Conservation (phyloP, 2,888 invertebrate genomes). For the Rhimphoctona megacephalus region DNA sequence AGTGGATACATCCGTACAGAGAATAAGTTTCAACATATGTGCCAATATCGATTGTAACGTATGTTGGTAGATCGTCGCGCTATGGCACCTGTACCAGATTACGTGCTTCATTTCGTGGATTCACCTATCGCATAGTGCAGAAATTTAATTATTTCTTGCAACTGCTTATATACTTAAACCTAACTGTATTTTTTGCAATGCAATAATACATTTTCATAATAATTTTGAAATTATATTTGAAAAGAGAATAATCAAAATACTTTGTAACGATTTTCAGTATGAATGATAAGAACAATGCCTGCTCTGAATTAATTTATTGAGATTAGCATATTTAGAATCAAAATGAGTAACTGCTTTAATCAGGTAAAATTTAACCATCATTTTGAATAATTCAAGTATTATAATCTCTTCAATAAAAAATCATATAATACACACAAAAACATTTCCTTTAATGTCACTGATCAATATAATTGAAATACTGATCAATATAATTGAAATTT, state of each 20-base stretch:
- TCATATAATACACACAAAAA: too few species aligned
- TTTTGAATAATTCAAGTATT: too few species aligned
- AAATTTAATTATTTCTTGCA: constrained; percentile 13
- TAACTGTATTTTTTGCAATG: neutral
- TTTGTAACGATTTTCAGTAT: neutral
- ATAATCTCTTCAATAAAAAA: too few species aligned
- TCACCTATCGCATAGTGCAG: constrained; percentile 26
- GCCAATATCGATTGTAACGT: constrained; percentile 60
- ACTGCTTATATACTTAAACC: neutral
- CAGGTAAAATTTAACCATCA: too few species aligned
- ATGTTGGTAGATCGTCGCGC: constrained; percentile 48
- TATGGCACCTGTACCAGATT: constrained; percentile 56
- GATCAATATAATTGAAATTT: neutral
- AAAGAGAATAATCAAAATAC: neutral
- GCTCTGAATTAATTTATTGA: neutral
- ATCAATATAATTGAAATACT: too few species aligned
- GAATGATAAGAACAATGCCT: neutral
- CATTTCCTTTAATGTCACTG: too few species aligned
- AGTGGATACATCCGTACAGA: constrained; percentile 52
- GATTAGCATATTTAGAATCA: neutral
- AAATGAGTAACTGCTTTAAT: too few species aligned
- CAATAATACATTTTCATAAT: neutral
- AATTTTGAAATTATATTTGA: neutral
- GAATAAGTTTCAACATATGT: constrained; percentile 60
- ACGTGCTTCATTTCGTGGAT: constrained; percentile 63